Conservation (phyloP, 2,888 invertebrate species). For the Blastobasis lacticolella region DNA sequence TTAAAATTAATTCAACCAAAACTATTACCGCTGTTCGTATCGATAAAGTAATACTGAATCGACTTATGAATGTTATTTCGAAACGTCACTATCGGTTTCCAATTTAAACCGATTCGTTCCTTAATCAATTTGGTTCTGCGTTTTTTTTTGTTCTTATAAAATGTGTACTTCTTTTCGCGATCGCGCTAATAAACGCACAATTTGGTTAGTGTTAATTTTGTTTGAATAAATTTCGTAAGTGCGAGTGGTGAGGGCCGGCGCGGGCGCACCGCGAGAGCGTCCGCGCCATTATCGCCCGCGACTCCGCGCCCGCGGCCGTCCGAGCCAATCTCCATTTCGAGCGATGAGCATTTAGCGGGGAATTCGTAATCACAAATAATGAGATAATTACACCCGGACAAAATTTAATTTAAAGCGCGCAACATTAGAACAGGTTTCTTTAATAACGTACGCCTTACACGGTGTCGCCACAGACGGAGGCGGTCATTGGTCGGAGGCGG, state of each 20-base stretch:
- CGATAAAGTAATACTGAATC: constrained; percentile 70
- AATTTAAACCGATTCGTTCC: constrained; percentile 75
- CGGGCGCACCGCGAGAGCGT: constrained; percentile 20
- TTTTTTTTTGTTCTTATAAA: constrained; percentile 51
- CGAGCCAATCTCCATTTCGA: constrained; percentile 61
- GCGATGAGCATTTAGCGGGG: constrained; percentile 67
- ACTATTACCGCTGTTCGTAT: constrained; percentile 69
- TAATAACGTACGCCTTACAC: constrained; percentile 74
- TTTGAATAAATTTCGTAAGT: constrained; percentile 20
- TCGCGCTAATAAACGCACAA: constrained; percentile 54
- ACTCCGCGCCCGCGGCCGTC: constrained; percentile 43
- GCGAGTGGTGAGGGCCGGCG: constrained; percentile 28
- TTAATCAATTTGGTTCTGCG: constrained; percentile 70
- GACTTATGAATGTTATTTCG: constrained; percentile 74
- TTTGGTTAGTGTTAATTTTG: constrained; percentile 49
- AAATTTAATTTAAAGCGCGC: constrained; percentile 75
- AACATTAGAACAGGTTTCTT: constrained; percentile 75
- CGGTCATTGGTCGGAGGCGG: constrained; percentile 68
- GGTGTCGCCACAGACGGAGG: constrained; percentile 67
- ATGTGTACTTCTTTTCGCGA: constrained; percentile 53
- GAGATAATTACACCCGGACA: constrained; percentile 74
- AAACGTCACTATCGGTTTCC: constrained; percentile 73
- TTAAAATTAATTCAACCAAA: constrained; percentile 73
- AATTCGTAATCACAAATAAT: constrained; percentile 73
- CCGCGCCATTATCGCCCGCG: constrained; percentile 40